Conservation (phyloP, 2,888 invertebrate species). For the Charanyca ferruginea region DNA sequence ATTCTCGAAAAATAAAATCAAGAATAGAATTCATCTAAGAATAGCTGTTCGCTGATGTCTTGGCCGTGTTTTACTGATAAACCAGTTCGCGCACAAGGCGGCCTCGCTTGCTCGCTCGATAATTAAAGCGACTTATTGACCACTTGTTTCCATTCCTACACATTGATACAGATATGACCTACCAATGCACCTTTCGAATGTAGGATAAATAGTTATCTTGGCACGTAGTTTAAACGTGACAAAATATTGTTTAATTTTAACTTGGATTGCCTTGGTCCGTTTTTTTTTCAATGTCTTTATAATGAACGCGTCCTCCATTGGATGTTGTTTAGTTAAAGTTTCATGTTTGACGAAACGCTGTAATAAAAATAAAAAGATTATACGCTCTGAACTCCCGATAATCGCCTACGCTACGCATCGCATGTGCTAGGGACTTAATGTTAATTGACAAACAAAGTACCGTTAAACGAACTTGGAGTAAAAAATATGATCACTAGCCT, state of each 20-base stretch:
- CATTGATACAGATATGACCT: conserved; percentile 82
- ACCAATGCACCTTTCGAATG: conserved; percentile 76
- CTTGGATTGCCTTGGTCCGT: conserved; percentile 64
- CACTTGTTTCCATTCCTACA: conserved; percentile 85
- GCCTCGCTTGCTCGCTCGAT: conserved; percentile 85
- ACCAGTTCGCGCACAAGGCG: conserved; percentile 88
- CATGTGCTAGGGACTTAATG: conserved; percentile 12
- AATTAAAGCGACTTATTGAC: conserved; percentile 87
- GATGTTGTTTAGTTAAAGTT: conserved; percentile 7
- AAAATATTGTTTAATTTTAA: conserved; percentile 63
- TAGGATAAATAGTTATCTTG: conserved; percentile 71
- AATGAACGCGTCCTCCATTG: conserved; percentile 14
- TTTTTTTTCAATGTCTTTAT: conserved; percentile 39
- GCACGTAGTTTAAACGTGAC: conserved; percentile 72
- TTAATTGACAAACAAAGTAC: conserved; percentile 22
- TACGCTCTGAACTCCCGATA: neutral
- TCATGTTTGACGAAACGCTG: conserved; percentile 4
- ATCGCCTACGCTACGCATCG: neutral
- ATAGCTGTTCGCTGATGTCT: conserved; percentile 73
- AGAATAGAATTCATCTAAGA: conserved; percentile 28
- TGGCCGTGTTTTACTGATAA: conserved; percentile 79
- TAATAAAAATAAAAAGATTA: conserved; percentile 9
- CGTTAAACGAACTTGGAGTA: conserved; percentile 27
- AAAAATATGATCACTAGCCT: conserved; percentile 32
- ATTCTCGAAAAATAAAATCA: conserved; percentile 24